Evolutionary conservation across 1,140 invertebrate species (phyloP).

Genomic region (Battus philenor): DNA sequence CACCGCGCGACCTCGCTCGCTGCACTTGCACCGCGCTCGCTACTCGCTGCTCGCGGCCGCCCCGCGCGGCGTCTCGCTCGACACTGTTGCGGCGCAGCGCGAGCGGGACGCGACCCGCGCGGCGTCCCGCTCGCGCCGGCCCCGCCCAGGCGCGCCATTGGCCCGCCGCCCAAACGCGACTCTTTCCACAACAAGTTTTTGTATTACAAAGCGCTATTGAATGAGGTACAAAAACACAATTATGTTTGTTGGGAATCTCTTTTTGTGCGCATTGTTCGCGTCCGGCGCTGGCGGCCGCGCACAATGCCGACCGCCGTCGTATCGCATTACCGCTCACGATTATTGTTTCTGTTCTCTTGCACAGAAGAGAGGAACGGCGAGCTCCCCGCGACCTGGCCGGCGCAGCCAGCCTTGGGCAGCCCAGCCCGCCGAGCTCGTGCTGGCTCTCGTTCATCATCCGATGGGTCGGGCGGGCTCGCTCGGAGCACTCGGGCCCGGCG

Average conservation of each 20-base stretch:
- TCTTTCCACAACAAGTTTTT: slow-evolving; percentile 62
- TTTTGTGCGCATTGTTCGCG: slow-evolving; percentile 51
- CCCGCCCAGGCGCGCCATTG: slow-evolving; percentile 51
- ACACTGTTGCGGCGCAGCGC: too few species aligned
- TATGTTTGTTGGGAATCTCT: slow-evolving; percentile 66
- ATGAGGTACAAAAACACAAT: slow-evolving; percentile 63
- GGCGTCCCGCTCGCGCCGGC: slow-evolving; percentile 25
- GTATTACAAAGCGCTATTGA: slow-evolving; percentile 60
- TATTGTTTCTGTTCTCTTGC: too few species aligned
- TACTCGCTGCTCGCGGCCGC: slow-evolving; percentile 56
- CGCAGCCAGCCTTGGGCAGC: too few species aligned
- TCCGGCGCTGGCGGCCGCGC: slow-evolving; percentile 41
- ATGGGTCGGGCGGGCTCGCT: background rate
- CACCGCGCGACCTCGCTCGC: slow-evolving; percentile 42
- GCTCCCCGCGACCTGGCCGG: background rate
- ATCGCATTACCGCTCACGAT: too few species aligned
- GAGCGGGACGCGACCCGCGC: too few species aligned
- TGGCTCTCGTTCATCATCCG: background rate
- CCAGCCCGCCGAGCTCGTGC: too few species aligned
- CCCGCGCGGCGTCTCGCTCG: too few species aligned
- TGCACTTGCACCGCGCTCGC: slow-evolving; percentile 68
- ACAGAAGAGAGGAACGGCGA: background rate
- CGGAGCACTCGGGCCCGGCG: background rate
- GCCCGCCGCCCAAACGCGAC: slow-evolving; percentile 58
- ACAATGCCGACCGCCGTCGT: slow-evolving; percentile 14